Evolutionary conservation across 2,797 vertebrate genomes (phyloP).

Genomic region (Cirrhinus mrigala): DNA sequence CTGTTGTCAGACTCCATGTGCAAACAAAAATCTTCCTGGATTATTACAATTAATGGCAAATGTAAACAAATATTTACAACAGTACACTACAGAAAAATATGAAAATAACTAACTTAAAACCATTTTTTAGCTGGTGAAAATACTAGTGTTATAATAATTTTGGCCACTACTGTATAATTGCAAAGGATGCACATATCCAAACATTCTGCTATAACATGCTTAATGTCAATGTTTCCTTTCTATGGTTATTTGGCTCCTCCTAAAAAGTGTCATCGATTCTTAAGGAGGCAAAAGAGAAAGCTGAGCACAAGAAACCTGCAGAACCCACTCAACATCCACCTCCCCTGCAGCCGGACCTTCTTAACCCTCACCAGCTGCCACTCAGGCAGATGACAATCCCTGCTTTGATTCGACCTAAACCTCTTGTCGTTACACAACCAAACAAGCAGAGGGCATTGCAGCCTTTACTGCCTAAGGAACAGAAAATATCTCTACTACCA

Average conservation of each 20-base stretch:
- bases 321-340: neutral
- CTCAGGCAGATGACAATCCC: slow-evolving; percentile 45
- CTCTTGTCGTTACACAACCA: slow-evolving; percentile 66
- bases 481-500: neutral
- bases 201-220: neutral
- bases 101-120: too few relatives aligned
- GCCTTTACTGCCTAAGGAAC: slow-evolving; percentile 7
- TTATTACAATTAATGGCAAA: too few relatives aligned
- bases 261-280: slow-evolving; percentile 29
- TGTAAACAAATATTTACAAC: too few relatives aligned
- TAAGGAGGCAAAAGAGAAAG: neutral
- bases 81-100: too few relatives aligned
- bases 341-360: neutral
- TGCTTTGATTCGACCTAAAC: slow-evolving; percentile 66
- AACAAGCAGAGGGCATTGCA: slow-evolving; percentile 16
- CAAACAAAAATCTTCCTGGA: too few relatives aligned
- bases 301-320: neutral
- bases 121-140: too few relatives aligned
- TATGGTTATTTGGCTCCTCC: neutral
- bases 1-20: too few relatives aligned
- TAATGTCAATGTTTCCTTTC: neutral
- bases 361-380: neutral
- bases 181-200: neutral
- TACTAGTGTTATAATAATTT: too few relatives aligned
- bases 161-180: neutral